Conservation (phyloP, 2,113 vertebrate genomes). For the Coptodon rendalli region DNA sequence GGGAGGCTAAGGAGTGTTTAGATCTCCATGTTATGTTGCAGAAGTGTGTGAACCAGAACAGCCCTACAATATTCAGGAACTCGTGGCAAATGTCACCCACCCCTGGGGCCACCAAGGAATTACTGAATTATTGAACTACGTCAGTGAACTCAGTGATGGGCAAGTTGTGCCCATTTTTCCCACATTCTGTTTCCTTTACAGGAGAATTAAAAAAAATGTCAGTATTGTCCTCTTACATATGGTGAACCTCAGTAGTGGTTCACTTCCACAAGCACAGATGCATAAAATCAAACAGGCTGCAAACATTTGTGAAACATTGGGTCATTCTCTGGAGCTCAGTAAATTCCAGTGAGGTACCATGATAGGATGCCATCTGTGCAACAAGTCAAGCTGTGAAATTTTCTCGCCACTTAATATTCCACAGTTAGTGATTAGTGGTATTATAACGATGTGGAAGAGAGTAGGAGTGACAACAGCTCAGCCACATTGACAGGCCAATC, state of each 20-base stretch:
- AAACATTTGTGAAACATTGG: accelerated
- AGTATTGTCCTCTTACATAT: neutral
- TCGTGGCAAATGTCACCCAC: neutral
- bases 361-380: neutral
- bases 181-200: neutral
- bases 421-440: neutral
- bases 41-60: neutral
- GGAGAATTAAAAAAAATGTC: neutral
- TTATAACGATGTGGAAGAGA: neutral
- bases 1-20: neutral
- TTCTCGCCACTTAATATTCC: neutral
- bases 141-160: neutral
- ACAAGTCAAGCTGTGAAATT: neutral
- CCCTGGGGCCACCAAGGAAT: neutral
- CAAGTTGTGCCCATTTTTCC: neutral
- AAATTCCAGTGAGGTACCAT: neutral
- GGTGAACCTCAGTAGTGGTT: neutral
- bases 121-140: neutral
- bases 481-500: neutral
- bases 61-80: neutral
- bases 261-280: accelerated
- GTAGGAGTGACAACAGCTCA: neutral
- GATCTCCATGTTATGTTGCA: neutral
- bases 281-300: neutral
- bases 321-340: neutral